Evolutionary conservation across 2,113 vertebrate species (phyloP).

Genomic region (Kryptolebias marmoratus): DNA sequence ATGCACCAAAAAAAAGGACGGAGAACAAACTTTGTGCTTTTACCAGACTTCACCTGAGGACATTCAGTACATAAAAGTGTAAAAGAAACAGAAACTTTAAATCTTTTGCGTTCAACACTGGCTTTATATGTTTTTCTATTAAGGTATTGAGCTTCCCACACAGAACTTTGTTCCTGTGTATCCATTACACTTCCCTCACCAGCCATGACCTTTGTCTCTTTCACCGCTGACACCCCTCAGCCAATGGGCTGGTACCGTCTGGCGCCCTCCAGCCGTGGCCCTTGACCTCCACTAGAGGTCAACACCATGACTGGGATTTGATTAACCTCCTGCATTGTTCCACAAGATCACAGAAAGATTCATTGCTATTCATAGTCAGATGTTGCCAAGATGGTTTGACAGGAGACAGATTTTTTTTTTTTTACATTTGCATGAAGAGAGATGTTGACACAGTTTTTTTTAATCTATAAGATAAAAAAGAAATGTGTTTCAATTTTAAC

Average conservation of each 20-base stretch:
- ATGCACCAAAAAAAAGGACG: background rate
- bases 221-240: conserved; percentile 48
- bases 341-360: conserved; percentile 53
- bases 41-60: too few relatives aligned
- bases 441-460: background rate
- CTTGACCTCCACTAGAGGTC: conserved; percentile 69
- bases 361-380: conserved; percentile 57
- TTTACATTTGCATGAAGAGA: background rate
- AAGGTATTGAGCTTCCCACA: conserved; percentile 24
- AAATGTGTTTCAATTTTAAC: background rate
- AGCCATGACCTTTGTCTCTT: conserved; percentile 58
- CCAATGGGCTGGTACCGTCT: conserved; percentile 61
- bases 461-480: too few relatives aligned
- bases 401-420: background rate
- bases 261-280: conserved; percentile 54
- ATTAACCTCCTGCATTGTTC: conserved; percentile 76
- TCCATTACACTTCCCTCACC: conserved; percentile 55
- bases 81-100: too few relatives aligned
- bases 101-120: background rate
- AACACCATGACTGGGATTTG: conserved; percentile 75
- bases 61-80: too few relatives aligned
- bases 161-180: conserved; percentile 50
- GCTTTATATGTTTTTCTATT: background rate
- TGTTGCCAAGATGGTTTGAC: conserved; percentile 33
- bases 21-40: background rate